Base-by-base conservation (phyloP, 2,797 vertebrate genomes). In the Ctenopoma multispine region DNA sequence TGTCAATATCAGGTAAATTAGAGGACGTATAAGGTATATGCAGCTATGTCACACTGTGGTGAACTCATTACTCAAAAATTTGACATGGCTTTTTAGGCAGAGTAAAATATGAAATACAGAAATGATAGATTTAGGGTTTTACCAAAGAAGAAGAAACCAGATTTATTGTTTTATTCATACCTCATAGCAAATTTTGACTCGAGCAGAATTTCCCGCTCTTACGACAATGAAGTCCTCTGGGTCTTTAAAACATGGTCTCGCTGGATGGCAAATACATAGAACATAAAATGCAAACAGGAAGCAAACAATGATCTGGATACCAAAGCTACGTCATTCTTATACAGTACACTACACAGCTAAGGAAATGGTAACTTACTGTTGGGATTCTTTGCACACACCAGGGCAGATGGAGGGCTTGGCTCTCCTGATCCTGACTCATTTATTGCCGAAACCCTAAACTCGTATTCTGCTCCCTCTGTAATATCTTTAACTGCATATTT, bases 361-460 rank as follows among this genome's bases (percentile, higher is more conserved):
- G 2, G 9, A 54, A 18, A 15, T n/a, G 4, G 46, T 8, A 92
- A 20, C 96, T 95, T 91, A 97, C 97, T 93, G 27, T 87, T 93
- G 61, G 96, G 92, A 77, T 96, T 96, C 81, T 75, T 90, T 6
- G 95, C 95, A 72, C 93, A 95, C 78, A 90, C 87, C 11, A 95
- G 92, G 53, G 78, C 82, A 1, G 95, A 97, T 0, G 95, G 93
- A 1, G 86, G 87, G 27, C 97, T 96, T 17, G 87, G 89, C 24
- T 96, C 94, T 69, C 96, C 96, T 0, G 80, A 24, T 21, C 96
- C 97, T 1, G 95, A 93, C 61, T 91, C 87, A 55, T 95, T 96
- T 84, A 98, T 92, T 1, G 95, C 96, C 4, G 92, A 92, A 89
- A 97, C 95, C 4, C 96, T 94, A 78, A 97, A 98, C 77, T 97